Conservation (phyloP, 2,113 vertebrate genomes). For the Sinocyclocheilus anshuiensis region DNA sequence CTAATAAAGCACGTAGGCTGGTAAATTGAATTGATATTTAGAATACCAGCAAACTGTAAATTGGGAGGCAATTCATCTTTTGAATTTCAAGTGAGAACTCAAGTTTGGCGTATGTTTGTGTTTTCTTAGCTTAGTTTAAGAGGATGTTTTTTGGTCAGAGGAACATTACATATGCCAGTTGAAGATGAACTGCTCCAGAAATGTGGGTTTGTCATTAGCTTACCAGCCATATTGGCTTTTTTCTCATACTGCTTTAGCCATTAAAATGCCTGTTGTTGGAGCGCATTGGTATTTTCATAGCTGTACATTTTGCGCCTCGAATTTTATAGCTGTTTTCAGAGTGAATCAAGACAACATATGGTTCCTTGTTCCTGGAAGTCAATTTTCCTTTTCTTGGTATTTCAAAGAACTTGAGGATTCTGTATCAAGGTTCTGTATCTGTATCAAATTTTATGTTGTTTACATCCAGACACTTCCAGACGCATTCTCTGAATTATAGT, state of each 20-base stretch:
- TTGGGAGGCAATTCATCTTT: not conserved
- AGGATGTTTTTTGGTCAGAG: not conserved
- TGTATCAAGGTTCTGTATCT: slow-evolving; percentile 59
- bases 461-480: slow-evolving; percentile 48
- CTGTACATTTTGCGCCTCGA: slow-evolving; percentile 41
- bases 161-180: not conserved
- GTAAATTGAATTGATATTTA: not conserved
- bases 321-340: slow-evolving; percentile 66
- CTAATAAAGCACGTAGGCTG: not conserved
- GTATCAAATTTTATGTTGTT: slow-evolving; percentile 69
- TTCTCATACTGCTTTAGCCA: slow-evolving; percentile 18
- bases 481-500: slow-evolving; percentile 29
- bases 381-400: slow-evolving; percentile 76
- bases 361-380: slow-evolving; percentile 81
- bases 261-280: slow-evolving; percentile 27
- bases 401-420: slow-evolving; percentile 81
- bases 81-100: not conserved
- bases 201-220: slow-evolving; percentile 41
- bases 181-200: slow-evolving; percentile 10
- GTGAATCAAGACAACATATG: slow-evolving; percentile 69
- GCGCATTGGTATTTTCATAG: slow-evolving; percentile 40
- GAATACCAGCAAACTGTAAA: not conserved
- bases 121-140: slow-evolving; percentile 4
- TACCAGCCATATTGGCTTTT: slow-evolving; percentile 18
- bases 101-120: not conserved